phyloP scores from a whole-genome alignment of 2,888 invertebrate genomes.

The Lapara coniferarum region DNA sequence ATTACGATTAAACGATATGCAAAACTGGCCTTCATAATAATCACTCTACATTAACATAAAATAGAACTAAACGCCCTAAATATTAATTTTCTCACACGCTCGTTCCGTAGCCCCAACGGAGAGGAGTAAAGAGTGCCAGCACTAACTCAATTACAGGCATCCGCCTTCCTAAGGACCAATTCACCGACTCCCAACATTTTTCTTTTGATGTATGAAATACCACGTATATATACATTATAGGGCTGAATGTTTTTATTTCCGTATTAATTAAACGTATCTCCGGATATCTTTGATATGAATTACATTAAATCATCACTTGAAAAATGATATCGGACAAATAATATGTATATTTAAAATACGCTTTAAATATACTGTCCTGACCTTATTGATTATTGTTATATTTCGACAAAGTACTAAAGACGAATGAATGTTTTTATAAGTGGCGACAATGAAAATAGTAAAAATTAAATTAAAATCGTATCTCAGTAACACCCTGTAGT shows the following conservation, averaged over 20 bases:
- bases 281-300: neutral
- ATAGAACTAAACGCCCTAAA: neutral
- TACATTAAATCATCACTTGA: neutral
- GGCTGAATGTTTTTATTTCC: neutral
- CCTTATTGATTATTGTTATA: too few species aligned
- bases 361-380: too few species aligned
- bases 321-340: too few species aligned
- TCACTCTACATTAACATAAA: too few species aligned
- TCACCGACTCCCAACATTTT: conserved; percentile 60
- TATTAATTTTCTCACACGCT: conserved; percentile 35
- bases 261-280: neutral
- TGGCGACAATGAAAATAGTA: too few species aligned
- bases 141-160: conserved; percentile 77
- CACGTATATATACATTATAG: conserved; percentile 40
- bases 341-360: too few species aligned
- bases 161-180: conserved; percentile 69
- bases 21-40: too few species aligned
- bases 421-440: too few species aligned
- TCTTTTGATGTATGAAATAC: conserved; percentile 51
- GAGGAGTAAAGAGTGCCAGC: conserved; percentile 57
- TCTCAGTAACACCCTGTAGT: too few species aligned
- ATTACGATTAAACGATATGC: too few species aligned
- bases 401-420: too few species aligned
- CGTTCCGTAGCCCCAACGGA: conserved; percentile 49
- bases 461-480: too few species aligned